These are phyloP conservation scores for Ptyas mucosa DNA, from an alignment of 2,113 vertebrate genomes.

Conservation along the genomic window DNA sequence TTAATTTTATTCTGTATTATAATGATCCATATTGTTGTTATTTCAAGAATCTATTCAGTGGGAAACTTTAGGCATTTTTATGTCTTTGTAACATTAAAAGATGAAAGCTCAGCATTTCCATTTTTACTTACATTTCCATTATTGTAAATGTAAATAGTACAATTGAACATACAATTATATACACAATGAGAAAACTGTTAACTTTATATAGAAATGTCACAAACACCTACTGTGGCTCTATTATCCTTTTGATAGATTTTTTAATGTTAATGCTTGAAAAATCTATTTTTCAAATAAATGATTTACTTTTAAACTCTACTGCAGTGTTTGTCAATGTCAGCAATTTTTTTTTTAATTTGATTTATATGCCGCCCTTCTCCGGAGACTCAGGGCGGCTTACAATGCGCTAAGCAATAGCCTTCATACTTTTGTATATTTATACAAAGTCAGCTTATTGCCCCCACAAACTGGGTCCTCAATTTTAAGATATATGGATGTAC, in stretches of 20 bases:
- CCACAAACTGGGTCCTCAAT: too few species aligned
- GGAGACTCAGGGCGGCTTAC: too few species aligned
- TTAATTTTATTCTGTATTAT: constrained; percentile 9
- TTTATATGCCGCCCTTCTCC: too few species aligned
- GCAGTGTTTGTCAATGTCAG: too few species aligned
- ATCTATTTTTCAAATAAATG: constrained; percentile 30
- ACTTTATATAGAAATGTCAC: constrained; percentile 16
- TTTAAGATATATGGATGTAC: too few species aligned
- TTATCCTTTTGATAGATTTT: constrained; percentile 19
- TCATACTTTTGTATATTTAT: too few species aligned
- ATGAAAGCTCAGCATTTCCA: constrained; percentile 40
- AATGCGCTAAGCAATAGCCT: too few species aligned
- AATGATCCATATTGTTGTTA: constrained; percentile 22
- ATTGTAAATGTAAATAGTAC: constrained; percentile 20
- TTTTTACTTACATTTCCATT: background rate
- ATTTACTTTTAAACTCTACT: background rate
- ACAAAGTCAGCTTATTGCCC: too few species aligned
- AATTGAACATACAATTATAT: constrained; percentile 44
- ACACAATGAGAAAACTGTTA: constrained; percentile 16
- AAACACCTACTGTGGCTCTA: constrained; percentile 32
- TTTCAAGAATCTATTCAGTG: constrained; percentile 31
- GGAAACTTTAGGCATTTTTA: constrained; percentile 32
- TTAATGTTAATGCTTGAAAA: background rate
- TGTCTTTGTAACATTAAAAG: background rate
- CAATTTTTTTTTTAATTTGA: too few species aligned